Conservation (phyloP, 2,888 invertebrate genomes). For the Philhelius pedissequus region DNA sequence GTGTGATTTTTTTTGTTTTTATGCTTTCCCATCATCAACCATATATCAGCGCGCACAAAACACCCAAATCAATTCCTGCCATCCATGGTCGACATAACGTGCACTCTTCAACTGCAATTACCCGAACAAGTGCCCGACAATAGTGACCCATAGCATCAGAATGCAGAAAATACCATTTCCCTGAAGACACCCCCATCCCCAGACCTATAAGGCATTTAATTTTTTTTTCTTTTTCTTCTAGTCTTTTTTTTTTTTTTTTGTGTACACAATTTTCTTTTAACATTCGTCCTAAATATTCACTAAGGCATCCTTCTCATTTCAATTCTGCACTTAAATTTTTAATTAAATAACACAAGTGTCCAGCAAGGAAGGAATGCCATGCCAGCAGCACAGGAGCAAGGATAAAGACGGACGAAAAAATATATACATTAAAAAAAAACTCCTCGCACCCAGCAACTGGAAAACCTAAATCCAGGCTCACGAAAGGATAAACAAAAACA, state of each 20-base stretch:
- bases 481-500: constrained; percentile 56
- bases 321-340: constrained; percentile 64
- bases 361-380: constrained; percentile 19
- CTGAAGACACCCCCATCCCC: not conserved
- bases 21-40: not conserved
- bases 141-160: constrained; percentile 30
- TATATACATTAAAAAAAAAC: not conserved
- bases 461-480: constrained; percentile 52
- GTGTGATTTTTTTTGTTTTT: not conserved
- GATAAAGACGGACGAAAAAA: constrained; percentile 19
- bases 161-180: constrained; percentile 22
- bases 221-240: not conserved
- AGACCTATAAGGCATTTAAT: constrained; percentile 12
- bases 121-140: constrained; percentile 34
- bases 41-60: not conserved
- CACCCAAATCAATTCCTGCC: not conserved
- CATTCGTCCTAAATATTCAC: constrained; percentile 61
- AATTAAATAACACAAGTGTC: constrained; percentile 66
- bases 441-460: constrained; percentile 42
- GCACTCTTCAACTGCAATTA: constrained; percentile 32
- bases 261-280: constrained; percentile 5
- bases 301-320: constrained; percentile 59
- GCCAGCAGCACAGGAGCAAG: constrained; percentile 1
- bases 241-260: not conserved
- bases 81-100: constrained; percentile 9